Conservation (phyloP, 2,888 invertebrate species). For the Fragum whitleyi region DNA sequence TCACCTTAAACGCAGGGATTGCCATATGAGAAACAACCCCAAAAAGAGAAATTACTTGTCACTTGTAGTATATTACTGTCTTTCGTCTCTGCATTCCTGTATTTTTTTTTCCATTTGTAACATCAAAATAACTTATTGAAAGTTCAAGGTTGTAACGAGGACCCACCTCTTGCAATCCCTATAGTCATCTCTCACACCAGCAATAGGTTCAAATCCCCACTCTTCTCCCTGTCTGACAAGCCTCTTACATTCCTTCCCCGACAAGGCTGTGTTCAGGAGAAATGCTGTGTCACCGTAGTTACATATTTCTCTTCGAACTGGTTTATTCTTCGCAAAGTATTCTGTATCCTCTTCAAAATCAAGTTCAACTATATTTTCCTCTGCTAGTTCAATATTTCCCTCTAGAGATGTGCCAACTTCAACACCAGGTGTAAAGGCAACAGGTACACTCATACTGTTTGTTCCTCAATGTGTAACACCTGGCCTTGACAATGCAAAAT, state of each 20-base stretch:
- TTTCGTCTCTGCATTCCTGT: no score
- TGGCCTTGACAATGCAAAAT: no score
- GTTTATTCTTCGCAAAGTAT: constrained; percentile 20
- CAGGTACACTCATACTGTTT: constrained; percentile 50
- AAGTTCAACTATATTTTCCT: constrained; percentile 37
- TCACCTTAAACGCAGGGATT: no score
- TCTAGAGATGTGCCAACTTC: constrained; percentile 57
- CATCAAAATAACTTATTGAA: no score
- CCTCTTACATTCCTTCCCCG: constrained; percentile 70
- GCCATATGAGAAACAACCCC: no score
- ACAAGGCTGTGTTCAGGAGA: constrained; percentile 72
- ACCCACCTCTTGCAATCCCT: constrained; percentile 74
- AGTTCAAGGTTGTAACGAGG: no score
- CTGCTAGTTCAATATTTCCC: constrained; percentile 56
- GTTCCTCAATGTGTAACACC: background rate
- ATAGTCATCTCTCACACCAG: constrained; percentile 71
- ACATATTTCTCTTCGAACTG: constrained; percentile 63
- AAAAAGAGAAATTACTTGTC: no score
- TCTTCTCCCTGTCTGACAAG: constrained; percentile 75
- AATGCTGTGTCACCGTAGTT: constrained; percentile 81
- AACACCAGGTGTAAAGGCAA: constrained; percentile 52
- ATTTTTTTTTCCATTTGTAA: no score
- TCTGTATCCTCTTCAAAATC: constrained; percentile 23
- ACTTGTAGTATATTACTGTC: no score
- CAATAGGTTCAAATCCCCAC: constrained; percentile 74